Evolutionary conservation across 2,888 invertebrate genomes (phyloP), one percentile per base, ranked within the genome.

Genomic region (Onchidella celtica): DNA sequence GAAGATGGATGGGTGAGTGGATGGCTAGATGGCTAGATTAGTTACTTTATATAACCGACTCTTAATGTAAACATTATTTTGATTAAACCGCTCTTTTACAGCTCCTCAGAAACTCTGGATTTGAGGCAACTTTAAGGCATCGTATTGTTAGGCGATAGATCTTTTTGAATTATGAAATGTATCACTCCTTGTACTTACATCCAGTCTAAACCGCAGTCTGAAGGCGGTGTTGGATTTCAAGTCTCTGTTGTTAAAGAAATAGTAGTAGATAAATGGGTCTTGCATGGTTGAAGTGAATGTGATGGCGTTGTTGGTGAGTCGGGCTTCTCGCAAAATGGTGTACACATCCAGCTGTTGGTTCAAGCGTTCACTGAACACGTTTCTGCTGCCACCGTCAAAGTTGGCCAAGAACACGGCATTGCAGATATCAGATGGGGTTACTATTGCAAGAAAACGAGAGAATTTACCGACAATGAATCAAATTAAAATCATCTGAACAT

Each of bases 341-440:
- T 40, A n/a, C 21, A 79, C 79, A 24, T 38, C 24, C 24, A 79
- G 27, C 24, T 61, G 11, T 11, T 1, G 29, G 27, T 47, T 32
- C 40, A 40, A 57, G 6, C 79, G 36, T 32, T 72, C 72, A 27
- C 79, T 79, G 72, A 40, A 65, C 24, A 79, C 79, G 2, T 32
- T n/a, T 32, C 38, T 34, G 21, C 55, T 63, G 21, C 79, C 79
- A 6, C 27, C 47, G 55, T 79, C 55, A 32, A 38, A 79, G 40
- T 9, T 73, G 27, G 79, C 72, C 55, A 63, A 32, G 79, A 79
- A 79, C 14, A 72, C 72, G 32, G 79, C 47, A 32, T 63, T 79
- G 29, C 79, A 79, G 14, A 55, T 11, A 32, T 40, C 29, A 17
- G 76, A 38, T 27, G 65, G 65, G 21, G 24, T 55, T 29, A 2